Evolutionary conservation across 2,888 invertebrate genomes (phyloP), one percentile per base, ranked within the genome.

Genomic region (Xestobium rufovillosum): DNA sequence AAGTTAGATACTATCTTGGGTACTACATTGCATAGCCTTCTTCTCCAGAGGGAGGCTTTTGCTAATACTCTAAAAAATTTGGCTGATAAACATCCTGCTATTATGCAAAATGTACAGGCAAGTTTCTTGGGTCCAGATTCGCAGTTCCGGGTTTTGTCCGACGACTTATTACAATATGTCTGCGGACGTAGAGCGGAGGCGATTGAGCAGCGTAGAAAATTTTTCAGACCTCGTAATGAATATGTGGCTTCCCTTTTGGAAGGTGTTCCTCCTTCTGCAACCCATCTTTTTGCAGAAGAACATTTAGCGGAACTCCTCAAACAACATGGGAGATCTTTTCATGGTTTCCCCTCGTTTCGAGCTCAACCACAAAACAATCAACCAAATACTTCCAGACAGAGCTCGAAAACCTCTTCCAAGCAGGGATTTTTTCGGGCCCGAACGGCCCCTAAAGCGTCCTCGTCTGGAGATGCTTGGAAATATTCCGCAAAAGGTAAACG

Each of bases 161-260:
- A 45, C 30, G 43, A 45, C 26, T n/a, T 45, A 9, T 16, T 45
- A 12, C 42, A 44, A 19, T 42, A 39, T 15, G 31, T 34, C 4
- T 42, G 37, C 27, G 43, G 40, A 3, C 19, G 34, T 3, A 34
- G 35, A 17, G 33, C 42, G 4, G 43, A 44, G 15, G 17, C 25
- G 4, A 42, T 45, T 14, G 39, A 45, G 8, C 31, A 31, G 16
- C 32, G 45, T 34, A 25, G 43, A 28, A 43, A 35, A 26, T 9
- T 3, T 1, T 37, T 43, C 23, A 8, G 14, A 2, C 41, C 39
- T 13, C 38, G 28, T 17, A 14, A 43, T 37, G 9, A 9, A 8
- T 27, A 34, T 2, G 11, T 41, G 2, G 27, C 37, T 25, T 13
- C 25, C 2, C 3, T 26, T 11, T 15, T 41, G 4, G 34, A 33